Evolutionary conservation across 2,888 invertebrate species (phyloP).

Genomic region (Gastrophysa polygoni): DNA sequence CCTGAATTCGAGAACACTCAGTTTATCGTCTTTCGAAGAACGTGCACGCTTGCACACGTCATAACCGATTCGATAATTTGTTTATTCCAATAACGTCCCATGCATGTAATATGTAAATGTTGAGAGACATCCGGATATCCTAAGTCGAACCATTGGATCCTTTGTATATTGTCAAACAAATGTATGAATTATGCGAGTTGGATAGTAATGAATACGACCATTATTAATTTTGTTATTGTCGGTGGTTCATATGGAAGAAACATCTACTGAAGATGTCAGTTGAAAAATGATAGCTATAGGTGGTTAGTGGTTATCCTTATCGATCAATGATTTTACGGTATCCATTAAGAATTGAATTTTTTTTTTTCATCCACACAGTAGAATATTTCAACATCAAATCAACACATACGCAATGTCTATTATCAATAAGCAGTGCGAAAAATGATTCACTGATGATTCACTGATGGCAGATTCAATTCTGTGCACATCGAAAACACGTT

Average conservation of each 20-base stretch:
- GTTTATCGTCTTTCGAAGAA: not conserved
- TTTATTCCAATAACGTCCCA: conserved; percentile 18
- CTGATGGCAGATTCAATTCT: too few species aligned
- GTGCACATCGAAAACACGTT: too few species aligned
- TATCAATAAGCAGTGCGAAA: too few species aligned
- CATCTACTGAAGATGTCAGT: not conserved
- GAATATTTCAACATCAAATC: too few species aligned
- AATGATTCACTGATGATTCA: too few species aligned
- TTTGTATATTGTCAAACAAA: conserved; percentile 30
- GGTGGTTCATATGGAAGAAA: not conserved
- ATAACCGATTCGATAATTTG: not conserved
- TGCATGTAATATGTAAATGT: conserved; percentile 28
- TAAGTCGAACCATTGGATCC: conserved; percentile 17
- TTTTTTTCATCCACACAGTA: too few species aligned
- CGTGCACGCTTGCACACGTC: not conserved
- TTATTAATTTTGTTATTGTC: conserved; percentile 24
- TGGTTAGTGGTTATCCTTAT: not conserved
- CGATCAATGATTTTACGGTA: not conserved
- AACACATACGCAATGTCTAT: too few species aligned
- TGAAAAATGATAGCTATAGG: not conserved
- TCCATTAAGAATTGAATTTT: too few species aligned
- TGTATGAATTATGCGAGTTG: conserved; percentile 26
- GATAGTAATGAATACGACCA: conserved; percentile 23
- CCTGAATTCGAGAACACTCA: too few species aligned
- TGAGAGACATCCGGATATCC: conserved; percentile 30